Base-by-base conservation (phyloP, 2,113 vertebrate species). In the Neodon shergylaensis region DNA sequence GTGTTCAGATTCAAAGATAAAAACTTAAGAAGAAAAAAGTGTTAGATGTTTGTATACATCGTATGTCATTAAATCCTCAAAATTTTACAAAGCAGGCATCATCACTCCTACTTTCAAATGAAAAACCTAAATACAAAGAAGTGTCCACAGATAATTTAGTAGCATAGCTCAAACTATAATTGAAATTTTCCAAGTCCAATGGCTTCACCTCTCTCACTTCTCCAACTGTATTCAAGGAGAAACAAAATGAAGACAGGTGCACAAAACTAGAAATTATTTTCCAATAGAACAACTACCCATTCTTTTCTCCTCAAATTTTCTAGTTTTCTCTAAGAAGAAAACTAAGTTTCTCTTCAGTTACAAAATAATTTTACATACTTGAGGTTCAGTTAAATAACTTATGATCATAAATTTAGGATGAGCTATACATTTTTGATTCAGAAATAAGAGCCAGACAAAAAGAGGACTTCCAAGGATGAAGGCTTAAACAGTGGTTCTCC, bases 181-280 rank as follows among this genome's bases (percentile, higher is more conserved):
- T 88, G 8, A 63, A 86, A 54, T 93, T 7, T 95, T n/a, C 36
- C 68, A 63, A 87, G 31, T 85, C 21, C 14, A 87, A 72, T 66
- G 28, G 8, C 11, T 49, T 1, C 42, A 24, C 8, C 58, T 89
- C 90, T 89, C 52, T 17, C 3, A 44, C 10, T 83, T 78, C n/a
- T 87, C 31, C 24, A 28, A 88, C 33, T 61, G 4, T 79, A 26
- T 14, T 47, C 93, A 93, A 95, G 73, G 24, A 68, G 24, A 90
- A 70, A 84, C 33, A 68, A 77, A 88, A 79, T 49, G 11, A 81
- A 91, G 17, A 93, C 74, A 65, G 39, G 83, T 42, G 22, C 39
- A 91, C 33, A 83, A 76, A 92, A 78, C 49, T 14, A 86, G 28
- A 94, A 84, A 31, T 36, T 83, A 61, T 87, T 95, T 95, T 86